Percentiles rank a stretch among this genome's conserved stretches.
Evolutionary conservation across 1,140 invertebrate species (phyloP).

Genomic region (Rhagoletis zephyria): DNA sequence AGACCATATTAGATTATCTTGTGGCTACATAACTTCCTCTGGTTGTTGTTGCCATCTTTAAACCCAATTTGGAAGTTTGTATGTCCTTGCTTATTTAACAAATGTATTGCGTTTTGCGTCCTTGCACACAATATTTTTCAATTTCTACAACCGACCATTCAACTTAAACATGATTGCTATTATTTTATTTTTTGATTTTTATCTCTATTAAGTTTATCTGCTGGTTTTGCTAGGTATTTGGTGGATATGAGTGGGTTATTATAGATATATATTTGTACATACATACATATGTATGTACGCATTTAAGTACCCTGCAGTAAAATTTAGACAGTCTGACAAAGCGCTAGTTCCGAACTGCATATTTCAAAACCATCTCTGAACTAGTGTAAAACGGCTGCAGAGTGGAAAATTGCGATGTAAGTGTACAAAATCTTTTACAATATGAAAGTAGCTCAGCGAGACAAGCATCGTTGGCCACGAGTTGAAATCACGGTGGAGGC

Average conservation of each 20-base stretch:
- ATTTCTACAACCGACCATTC: slow-evolving; percentile 34
- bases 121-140: slow-evolving; percentile 24
- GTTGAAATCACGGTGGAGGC: too few relatives aligned
- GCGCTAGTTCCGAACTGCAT: too few relatives aligned
- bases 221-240: neutral
- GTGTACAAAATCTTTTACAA: too few relatives aligned
- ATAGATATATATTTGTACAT: too few relatives aligned
- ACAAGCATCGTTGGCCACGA: too few relatives aligned
- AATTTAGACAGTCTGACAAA: too few relatives aligned
- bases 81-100: neutral
- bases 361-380: too few relatives aligned
- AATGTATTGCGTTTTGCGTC: neutral
- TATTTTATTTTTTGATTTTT: slow-evolving; percentile 40
- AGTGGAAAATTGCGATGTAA: too few relatives aligned
- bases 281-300: too few relatives aligned
- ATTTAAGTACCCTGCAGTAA: too few relatives aligned
- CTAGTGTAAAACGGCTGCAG: too few relatives aligned
- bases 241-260: neutral
- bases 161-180: slow-evolving; percentile 38
- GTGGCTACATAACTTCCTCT: neutral
- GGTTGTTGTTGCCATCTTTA: neutral
- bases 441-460: too few relatives aligned
- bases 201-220: neutral
- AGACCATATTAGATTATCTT: slow-evolving; percentile 26
- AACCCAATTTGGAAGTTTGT: neutral